phyloP scores from a whole-genome alignment of 2,888 invertebrate genomes.

The Willowsia nigromaculata region DNA sequence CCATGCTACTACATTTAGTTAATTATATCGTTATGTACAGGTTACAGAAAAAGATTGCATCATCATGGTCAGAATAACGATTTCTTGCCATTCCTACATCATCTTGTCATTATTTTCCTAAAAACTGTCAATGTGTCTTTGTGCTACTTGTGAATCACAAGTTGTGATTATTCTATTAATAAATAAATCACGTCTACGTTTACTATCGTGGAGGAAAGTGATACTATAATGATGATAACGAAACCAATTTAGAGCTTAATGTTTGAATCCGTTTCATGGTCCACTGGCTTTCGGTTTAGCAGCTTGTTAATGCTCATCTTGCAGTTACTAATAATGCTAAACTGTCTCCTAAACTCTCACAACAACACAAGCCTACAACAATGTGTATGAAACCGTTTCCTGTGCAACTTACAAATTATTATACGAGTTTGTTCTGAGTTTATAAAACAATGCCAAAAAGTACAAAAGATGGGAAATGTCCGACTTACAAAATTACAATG shows the following conservation, averaged over 20 bases:
- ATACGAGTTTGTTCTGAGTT: not conserved
- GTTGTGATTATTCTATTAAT: not conserved
- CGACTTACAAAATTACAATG: not conserved
- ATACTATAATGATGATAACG: not conserved
- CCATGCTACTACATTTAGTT: not conserved
- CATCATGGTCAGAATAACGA: not conserved
- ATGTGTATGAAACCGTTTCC: not conserved
- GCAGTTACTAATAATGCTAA: too few species aligned
- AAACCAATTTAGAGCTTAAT: not conserved
- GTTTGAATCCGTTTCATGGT: slow-evolving; percentile 2
- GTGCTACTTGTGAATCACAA: not conserved
- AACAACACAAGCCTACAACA: too few species aligned
- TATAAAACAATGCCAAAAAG: not conserved
- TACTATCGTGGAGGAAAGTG: not conserved
- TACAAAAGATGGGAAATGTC: not conserved
- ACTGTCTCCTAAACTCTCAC: too few species aligned
- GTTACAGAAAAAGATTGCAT: not conserved
- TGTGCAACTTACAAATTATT: not conserved
- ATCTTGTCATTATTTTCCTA: not conserved
- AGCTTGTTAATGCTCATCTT: too few species aligned
- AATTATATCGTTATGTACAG: not conserved
- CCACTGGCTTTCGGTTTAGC: not conserved
- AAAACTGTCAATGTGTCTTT: slow-evolving; percentile 3
- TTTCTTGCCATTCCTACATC: too few species aligned
- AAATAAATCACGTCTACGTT: not conserved